Evolutionary conservation across 2,888 invertebrate genomes (phyloP), one percentile per base, ranked within the genome.

Genomic region (Dolichomitus sp.): DNA sequence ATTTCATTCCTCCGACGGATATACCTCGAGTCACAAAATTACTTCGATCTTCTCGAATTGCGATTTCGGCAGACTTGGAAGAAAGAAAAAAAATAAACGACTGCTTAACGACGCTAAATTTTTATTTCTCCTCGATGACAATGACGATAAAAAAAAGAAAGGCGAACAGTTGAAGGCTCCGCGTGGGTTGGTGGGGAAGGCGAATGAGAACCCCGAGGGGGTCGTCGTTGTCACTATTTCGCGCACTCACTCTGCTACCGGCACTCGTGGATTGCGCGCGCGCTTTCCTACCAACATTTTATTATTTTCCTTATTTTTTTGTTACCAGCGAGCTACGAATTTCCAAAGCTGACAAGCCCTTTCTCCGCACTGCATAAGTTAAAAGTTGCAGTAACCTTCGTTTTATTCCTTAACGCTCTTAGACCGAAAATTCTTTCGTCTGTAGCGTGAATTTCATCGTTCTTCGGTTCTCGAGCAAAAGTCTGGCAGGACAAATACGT

Each of bases 121-220:
- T 59, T 59, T 12, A 45, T 45, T 72, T 33, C 17, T 30, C 54
- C 50, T 37, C 27, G 72, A 74, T 17, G 54, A 40, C 40, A 68
- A 52, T 68, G 50, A 37, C 12, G 33, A 37, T 17, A 37, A 30
- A 50, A 27, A 17, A 40, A 33, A 12, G 14, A 42, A 40, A 40
- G 17, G 4, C 9, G 14, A 52, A 52, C 52, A 23, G 19, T 52
- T 12, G 23, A 52, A 52, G 52, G 23, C 12, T 23, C 17, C 50
- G 50, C 50, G 50, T 17, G 50, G 14, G 52, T 52, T 52, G 12
- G 11, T 4, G 19, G 19, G 50, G 50, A 19, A 19, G 19, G 12
- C 19, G 57, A 57, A 57, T 57, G 30, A 57, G 33, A 59, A 59
- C 17, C 59, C 19, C 37, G 37, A 17, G 30, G 57, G 30, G 45